phyloP scores from a whole-genome alignment of 1,140 invertebrate species.

The Brachionus rotundiformis region DNA sequence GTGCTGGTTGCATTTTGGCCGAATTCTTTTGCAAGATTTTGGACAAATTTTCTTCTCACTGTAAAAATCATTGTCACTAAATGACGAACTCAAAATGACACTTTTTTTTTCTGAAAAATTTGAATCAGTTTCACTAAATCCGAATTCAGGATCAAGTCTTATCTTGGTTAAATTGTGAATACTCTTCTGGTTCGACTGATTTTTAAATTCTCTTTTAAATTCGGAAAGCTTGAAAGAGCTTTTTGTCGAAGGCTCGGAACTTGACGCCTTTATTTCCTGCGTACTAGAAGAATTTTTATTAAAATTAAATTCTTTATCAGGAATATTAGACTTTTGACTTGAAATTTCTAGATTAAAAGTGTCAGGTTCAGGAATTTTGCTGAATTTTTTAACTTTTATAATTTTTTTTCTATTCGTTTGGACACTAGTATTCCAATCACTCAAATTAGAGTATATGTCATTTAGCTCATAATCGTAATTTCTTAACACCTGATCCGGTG shows the following conservation, averaged over 20 bases:
- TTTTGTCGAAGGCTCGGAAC: neutral
- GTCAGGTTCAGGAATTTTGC: neutral
- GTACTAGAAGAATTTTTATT: conserved; percentile 5
- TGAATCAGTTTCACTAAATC: neutral
- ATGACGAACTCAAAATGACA: neutral
- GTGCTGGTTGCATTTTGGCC: neutral
- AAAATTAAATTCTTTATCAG: neutral
- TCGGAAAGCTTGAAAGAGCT: conserved; percentile 33
- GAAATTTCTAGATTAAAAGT: neutral
- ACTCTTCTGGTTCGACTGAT: conserved; percentile 19
- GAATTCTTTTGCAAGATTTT: neutral
- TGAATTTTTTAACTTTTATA: neutral
- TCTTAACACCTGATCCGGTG: conserved; percentile 17
- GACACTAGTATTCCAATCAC: conserved; percentile 40
- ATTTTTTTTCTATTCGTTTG: neutral
- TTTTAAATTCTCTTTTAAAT: conserved; percentile 48
- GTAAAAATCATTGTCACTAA: neutral
- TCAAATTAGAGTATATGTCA: conserved; percentile 25
- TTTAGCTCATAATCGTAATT: conserved; percentile 44
- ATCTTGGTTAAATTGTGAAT: neutral
- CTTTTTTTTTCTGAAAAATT: neutral
- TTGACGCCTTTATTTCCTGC: neutral
- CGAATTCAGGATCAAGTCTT: neutral
- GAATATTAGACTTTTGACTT: neutral
- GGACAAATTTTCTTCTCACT: neutral